Base-by-base conservation (phyloP, 2,113 vertebrate genomes). In the Hemichromis elongatus region DNA sequence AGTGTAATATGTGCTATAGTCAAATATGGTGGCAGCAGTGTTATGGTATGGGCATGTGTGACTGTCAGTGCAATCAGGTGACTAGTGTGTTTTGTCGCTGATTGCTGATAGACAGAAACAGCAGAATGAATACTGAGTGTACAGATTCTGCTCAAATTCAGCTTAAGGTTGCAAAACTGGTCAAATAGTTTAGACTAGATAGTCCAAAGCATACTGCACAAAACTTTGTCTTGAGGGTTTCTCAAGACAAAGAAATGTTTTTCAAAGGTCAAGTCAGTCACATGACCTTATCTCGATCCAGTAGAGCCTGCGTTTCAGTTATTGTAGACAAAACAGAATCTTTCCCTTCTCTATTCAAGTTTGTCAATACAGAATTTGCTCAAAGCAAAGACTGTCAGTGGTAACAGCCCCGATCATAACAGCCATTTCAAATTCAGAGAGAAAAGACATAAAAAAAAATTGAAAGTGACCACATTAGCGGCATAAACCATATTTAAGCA, bases 401-500 rank as follows among this genome's bases (percentile, higher is more conserved):
- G 24, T 50, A 47, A 19, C 24, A 47, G 45, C 9, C 24, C 8
- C 9, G 14, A 73, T 47, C 24, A 14, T 30, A 30, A 50, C 2
- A 5, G 66, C 24, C 16, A 75, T 75, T 75, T 50, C 2, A 19
- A 30, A 47, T 28, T 50, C 13, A 73, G 47, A 73, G 9, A 28
- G 16, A 73, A 73, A 73, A 73, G 0, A 19, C 28, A 10, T 19
- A 11, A 10, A 0, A 10, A 70, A 70, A 45, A 45, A 6, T 1
- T 3, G 1, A 47, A 73, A 47, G 33, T n/a, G 4, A 57, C n/a
- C 11, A 56, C 2, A 57, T 16, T 57, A 18, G 9, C 28, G 47
- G 21, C 52, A 26, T 54, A n/a, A 59, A 16, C 26, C 30, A 19
- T 30, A 28, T 35, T 57, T 35, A 47, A 63, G 12, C 45, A 63